These are phyloP conservation scores for Leucosticte australis DNA, from an alignment of 2,113 vertebrate species.

Conservation along the genomic window DNA sequence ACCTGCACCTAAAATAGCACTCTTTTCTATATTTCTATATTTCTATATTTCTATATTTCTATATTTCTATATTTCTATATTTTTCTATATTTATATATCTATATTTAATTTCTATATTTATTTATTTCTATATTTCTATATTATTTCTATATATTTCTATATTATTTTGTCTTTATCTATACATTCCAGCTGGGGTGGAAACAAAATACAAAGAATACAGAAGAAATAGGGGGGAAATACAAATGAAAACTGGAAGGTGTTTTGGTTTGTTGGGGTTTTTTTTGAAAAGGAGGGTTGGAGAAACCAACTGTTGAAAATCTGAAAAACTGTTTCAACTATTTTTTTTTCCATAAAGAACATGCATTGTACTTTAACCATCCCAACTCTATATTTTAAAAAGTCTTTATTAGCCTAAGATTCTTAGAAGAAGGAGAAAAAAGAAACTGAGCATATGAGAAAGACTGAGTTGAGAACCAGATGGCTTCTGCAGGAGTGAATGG, in stretches of 20 bases:
- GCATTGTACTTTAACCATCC: not conserved
- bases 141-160: too few relatives aligned
- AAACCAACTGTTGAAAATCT: not conserved
- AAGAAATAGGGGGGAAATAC: not conserved
- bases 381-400: not conserved
- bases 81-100: too few relatives aligned
- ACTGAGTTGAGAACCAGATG: slow-evolving; percentile 37
- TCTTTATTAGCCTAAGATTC: not conserved
- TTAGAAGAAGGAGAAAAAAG: not conserved
- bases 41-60: not conserved
- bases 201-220: not conserved
- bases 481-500: slow-evolving; percentile 44
- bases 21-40: not conserved
- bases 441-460: not conserved
- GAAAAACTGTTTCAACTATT: not conserved
- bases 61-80: too few relatives aligned
- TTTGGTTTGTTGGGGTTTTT: not conserved
- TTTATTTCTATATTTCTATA: too few relatives aligned
- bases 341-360: not conserved
- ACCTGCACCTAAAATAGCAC: not conserved
- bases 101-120: too few relatives aligned
- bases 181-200: not conserved
- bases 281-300: rapidly evolving
- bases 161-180: not conserved
- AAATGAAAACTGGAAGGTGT: not conserved